Percentiles rank a stretch among this genome's conserved stretches.
Evolutionary conservation across 2,113 vertebrate genomes (phyloP).

Genomic region (Ursus arctos): DNA sequence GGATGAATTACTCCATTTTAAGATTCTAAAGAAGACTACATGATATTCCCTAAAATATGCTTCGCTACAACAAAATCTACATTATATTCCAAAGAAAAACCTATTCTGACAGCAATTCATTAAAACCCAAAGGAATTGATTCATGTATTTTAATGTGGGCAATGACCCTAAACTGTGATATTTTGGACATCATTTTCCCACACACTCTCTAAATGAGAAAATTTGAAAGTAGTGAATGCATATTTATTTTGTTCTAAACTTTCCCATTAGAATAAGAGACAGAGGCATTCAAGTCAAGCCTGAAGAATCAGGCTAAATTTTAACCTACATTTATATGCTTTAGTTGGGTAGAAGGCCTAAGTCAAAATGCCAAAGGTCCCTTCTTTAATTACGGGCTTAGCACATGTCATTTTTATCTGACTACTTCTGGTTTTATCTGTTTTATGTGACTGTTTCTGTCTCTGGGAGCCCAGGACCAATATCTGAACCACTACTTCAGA

Average conservation of each 20-base stretch:
- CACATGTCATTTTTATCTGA: not conserved
- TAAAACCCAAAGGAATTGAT: not conserved
- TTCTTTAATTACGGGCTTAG: not conserved
- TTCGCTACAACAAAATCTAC: slow-evolving; percentile 10
- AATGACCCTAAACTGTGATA: not conserved
- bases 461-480: not conserved
- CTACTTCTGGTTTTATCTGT: not conserved
- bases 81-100: slow-evolving; percentile 11
- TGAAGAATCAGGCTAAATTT: slow-evolving; percentile 17
- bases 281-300: slow-evolving; percentile 28
- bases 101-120: not conserved
- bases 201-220: slow-evolving; percentile 43
- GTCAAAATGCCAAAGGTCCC: not conserved
- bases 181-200: slow-evolving; percentile 21
- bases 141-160: not conserved
- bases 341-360: not conserved
- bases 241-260: slow-evolving; percentile 46
- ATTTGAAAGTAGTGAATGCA: slow-evolving; percentile 33
- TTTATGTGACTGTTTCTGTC: not conserved
- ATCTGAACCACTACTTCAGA: not conserved
- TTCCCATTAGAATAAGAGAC: not conserved
- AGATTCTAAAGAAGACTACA: slow-evolving; percentile 23
- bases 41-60: not conserved
- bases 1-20: not conserved
- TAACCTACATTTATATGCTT: not conserved